Evolutionary conservation across 2,888 invertebrate species (phyloP).

Genomic region (Rhimphoctona megacephalus): DNA sequence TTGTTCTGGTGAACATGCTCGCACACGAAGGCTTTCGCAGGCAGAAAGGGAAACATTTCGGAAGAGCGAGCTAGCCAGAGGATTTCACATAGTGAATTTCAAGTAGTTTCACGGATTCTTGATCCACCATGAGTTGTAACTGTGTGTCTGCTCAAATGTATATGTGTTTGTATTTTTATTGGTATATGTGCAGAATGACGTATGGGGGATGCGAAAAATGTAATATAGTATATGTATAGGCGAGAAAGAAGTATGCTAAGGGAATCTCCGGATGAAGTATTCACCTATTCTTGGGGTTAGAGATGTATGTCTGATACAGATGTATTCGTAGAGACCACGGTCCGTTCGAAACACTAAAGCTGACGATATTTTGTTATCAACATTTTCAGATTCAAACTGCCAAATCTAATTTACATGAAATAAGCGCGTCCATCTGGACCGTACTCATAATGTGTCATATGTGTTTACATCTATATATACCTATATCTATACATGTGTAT

Average conservation of each 20-base stretch:
- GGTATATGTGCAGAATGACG: not conserved
- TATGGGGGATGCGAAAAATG: constrained; percentile 23
- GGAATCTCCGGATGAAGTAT: constrained; percentile 32
- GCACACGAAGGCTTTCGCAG: constrained; percentile 28
- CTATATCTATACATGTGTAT: constrained; percentile 6
- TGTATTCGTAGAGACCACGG: constrained; percentile 25
- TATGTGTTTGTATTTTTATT: not conserved
- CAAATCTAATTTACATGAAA: constrained; percentile 82
- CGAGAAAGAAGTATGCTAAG: constrained; percentile 51
- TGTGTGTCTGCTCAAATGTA: not conserved
- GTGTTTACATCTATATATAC: not conserved
- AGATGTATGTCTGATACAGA: constrained; percentile 4
- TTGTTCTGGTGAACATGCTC: constrained; percentile 52
- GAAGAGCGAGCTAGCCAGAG: constrained; percentile 62
- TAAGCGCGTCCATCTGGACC: constrained; percentile 74
- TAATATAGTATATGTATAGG: constrained; percentile 52
- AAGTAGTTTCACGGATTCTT: constrained; percentile 78
- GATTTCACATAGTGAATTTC: constrained; percentile 81
- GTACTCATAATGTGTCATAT: constrained; percentile 13
- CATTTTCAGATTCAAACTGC: constrained; percentile 76
- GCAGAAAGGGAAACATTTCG: constrained; percentile 49
- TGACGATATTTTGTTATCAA: constrained; percentile 46
- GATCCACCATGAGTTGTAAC: constrained; percentile 37
- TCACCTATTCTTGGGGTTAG: constrained; percentile 13
- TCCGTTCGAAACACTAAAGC: constrained; percentile 61